Evolutionary conservation across 1,140 invertebrate genomes (phyloP), one percentile per base, ranked within the genome.

Genomic region (Belonocnema kinseyi): DNA sequence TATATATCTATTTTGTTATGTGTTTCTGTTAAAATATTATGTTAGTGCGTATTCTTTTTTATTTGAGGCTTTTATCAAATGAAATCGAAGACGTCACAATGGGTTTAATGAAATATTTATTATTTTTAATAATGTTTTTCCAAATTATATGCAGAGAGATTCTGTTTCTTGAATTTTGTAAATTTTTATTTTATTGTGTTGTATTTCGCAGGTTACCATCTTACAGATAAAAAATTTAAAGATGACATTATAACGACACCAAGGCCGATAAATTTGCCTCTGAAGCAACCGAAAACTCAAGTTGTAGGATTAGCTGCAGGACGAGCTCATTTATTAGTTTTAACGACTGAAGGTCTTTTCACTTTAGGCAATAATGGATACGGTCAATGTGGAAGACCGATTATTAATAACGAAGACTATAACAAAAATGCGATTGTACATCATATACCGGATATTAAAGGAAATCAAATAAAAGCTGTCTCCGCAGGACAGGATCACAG

Each of bases 351-450:
- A 86, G 96, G 96, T 86, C 92, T 98, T 1, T 98, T 95, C 85
- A 94, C 96, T 53, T 89, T 98, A 80, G 98, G 98, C 17, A 98
- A 98, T 87, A 99, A 99, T 93, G 93, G 94, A 0, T 98, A 97
- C 91, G 98, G 98, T 13, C 98, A 99, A 89, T 99, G 98, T 91
- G 98, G 97, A 0, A 91, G 98, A 70, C 92, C 92, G 75, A 95
- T 98, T 82, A 94, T 98, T 81, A 87, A 93, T 21, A 92, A 95
- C 85, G 97, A 99, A 91, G 91, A 95, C 73, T 98, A 97, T 85
- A 90, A 87, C 54, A 92, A 92, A 3, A 95, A 93, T 79, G 92
- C 92, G 84, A 90, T 93, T 5, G 91, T 96, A 40, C 91, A 97
- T 91, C 92, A 94, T 78, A 94, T 97, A 74, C 83, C 88, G 51